phyloP scores from a whole-genome alignment of 2,797 vertebrate species.

The Semaprochilodus insignis region DNA sequence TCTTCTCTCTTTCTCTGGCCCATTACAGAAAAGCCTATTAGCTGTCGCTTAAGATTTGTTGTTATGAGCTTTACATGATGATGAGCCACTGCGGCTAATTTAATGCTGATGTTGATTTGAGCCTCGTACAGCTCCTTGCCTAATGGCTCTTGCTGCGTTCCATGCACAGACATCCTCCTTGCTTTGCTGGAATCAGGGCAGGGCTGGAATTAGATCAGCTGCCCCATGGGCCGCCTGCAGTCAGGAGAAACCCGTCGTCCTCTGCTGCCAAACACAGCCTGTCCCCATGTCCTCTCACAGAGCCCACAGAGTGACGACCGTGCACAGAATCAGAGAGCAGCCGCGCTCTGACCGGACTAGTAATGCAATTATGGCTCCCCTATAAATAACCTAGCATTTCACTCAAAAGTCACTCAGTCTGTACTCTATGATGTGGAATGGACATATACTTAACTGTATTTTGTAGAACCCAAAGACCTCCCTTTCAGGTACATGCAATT shows the following conservation, averaged over 20 bases:
- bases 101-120: slow-evolving; percentile 25
- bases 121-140: slow-evolving; percentile 18
- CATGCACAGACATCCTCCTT: slow-evolving; percentile 9
- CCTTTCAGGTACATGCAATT: no score
- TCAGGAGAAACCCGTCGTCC: slow-evolving; percentile 52
- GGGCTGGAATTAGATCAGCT: slow-evolving; percentile 53
- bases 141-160: slow-evolving; percentile 11
- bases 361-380: not conserved
- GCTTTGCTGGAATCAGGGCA: slow-evolving; percentile 37
- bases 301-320: not conserved
- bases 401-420: not conserved
- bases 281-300: slow-evolving; percentile 43
- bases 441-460: not conserved
- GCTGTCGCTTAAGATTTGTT: slow-evolving; percentile 2
- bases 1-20: not conserved
- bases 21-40: slow-evolving; percentile 12
- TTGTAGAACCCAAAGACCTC: no score
- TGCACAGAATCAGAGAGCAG: slow-evolving; percentile 40
- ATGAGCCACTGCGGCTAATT: slow-evolving; percentile 34
- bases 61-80: slow-evolving; percentile 14
- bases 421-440: not conserved
- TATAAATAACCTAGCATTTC: slow-evolving; percentile 16
- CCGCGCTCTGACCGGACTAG: slow-evolving; percentile 2
- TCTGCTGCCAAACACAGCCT: slow-evolving; percentile 39
- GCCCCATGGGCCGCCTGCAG: slow-evolving; percentile 35